A percentile compares a stretch with the other conserved stretches of the same genome.
phyloP scores from a whole-genome alignment of 2,888 invertebrate genomes.

The Amitus sp. region DNA sequence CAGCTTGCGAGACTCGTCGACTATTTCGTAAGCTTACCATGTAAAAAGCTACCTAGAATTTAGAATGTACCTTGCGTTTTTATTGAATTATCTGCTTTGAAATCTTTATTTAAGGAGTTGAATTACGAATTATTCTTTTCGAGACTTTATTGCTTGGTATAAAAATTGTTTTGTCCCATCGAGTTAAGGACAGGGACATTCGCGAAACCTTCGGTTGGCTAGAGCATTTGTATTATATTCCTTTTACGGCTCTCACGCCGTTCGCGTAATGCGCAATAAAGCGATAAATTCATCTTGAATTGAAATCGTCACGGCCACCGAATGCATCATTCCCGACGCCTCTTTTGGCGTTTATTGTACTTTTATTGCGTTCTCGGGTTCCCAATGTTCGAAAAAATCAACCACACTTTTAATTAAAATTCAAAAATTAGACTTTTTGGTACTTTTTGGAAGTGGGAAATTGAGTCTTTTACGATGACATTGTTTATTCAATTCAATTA shows the following conservation, averaged over 20 bases:
- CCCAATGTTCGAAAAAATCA: neutral
- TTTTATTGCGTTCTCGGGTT: neutral
- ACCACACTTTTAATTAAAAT: no score
- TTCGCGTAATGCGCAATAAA: neutral
- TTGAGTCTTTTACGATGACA: no score
- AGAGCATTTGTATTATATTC: neutral
- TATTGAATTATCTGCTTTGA: no score
- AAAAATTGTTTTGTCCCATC: neutral
- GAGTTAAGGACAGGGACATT: neutral
- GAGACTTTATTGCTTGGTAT: no score
- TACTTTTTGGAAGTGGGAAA: no score
- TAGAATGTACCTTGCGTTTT: no score
- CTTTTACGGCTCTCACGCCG: neutral
- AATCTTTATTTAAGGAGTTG: no score
- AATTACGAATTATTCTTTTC: no score
- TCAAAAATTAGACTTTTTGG: no score
- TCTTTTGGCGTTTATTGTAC: neutral
- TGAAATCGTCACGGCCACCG: neutral
- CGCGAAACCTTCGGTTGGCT: neutral
- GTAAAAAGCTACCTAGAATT: slow-evolving; percentile 15
- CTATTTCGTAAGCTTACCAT: slow-evolving; percentile 1
- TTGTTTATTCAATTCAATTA: no score
- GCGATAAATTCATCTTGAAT: neutral
- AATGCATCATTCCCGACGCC: neutral
- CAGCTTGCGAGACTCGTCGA: no score